A percentile compares a stretch with the other conserved stretches of the same genome.
Conservation (phyloP, 2,113 vertebrate species). For the Fregata magnificens region DNA sequence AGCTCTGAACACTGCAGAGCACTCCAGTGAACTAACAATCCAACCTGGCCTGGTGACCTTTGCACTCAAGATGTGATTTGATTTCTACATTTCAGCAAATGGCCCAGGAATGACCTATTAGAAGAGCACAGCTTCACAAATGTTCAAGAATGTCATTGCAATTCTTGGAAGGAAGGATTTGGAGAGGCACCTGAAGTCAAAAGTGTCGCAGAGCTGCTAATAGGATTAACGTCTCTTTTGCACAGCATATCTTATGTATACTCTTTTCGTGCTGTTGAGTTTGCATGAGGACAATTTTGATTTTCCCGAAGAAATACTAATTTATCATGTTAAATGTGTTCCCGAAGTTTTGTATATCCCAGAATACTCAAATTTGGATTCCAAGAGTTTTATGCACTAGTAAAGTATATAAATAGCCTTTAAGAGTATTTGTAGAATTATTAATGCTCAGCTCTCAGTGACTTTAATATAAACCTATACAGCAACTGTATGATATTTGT, state of each 20-base stretch:
- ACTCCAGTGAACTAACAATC: fast-evolving
- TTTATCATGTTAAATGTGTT: neutral
- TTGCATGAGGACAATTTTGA: neutral
- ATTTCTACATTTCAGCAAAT: neutral
- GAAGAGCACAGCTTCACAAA: neutral
- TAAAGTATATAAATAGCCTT: neutral
- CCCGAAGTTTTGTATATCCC: neutral
- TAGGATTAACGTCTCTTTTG: neutral
- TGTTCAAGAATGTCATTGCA: neutral
- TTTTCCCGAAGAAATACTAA: neutral
- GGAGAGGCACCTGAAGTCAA: neutral
- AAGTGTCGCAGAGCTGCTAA: neutral
- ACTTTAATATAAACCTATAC: neutral
- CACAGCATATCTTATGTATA: neutral
- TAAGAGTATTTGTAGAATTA: neutral
- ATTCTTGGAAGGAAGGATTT: neutral
- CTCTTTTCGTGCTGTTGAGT: neutral
- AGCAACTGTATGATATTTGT: neutral
- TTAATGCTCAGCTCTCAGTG: neutral
- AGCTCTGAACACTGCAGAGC: neutral
- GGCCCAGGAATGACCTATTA: neutral
- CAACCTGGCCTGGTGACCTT: neutral
- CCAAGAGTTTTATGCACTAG: neutral
- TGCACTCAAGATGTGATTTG: neutral
- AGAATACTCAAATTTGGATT: neutral